Base-by-base conservation (phyloP, 2,888 invertebrate genomes). In the Argynnis bischoffii region DNA sequence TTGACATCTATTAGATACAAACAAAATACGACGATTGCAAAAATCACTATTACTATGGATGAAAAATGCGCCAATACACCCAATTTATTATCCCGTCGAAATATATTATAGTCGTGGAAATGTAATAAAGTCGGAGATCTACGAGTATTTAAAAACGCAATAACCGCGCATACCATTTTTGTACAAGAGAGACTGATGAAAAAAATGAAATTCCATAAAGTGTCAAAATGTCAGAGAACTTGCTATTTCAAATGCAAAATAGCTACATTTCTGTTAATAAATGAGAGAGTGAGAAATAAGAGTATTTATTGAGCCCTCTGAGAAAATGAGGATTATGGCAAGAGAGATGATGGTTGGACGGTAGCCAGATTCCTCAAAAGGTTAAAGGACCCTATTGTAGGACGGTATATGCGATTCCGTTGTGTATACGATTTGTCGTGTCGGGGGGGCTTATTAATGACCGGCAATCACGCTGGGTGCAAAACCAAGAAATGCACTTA, bases 41-140 rank as follows among this genome's bases (percentile, higher is more conserved):
- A 57, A 35, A 51, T 15, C 3, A 3, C 14, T 6, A 18, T 35
- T 35, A 35, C 16, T 60, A 31, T 0, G 15, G 47, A 26, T 48
- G 11, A 48, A 59, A 59, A 59, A 11, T 48, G 14, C 47, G 26
- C 4, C 47, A 18, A 47, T 41, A 57, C 56, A 47, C 15, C n/a
- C 50, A 59, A 59, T 59, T n/a, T 55, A 55, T 55, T 55, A n/a
- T n/a, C 31, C 48, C 41, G 41, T 15, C 14, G 26, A 6, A 47
- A 48, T 26, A 59, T 47, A 47, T 26, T 26, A 26, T 51, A 51
- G 21, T 59, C 3, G 15, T 59, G 35, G 26, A 55, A 51, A 35
- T 31, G 26, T 35, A 26, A n/a, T 31, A 55, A 31, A 55, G 11
- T 35, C 13, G 5, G 13, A 46, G n/a, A 41, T 46, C 16, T 46